Evolutionary conservation across 2,888 invertebrate genomes (phyloP).

Genomic region (Charanyca ferruginea): DNA sequence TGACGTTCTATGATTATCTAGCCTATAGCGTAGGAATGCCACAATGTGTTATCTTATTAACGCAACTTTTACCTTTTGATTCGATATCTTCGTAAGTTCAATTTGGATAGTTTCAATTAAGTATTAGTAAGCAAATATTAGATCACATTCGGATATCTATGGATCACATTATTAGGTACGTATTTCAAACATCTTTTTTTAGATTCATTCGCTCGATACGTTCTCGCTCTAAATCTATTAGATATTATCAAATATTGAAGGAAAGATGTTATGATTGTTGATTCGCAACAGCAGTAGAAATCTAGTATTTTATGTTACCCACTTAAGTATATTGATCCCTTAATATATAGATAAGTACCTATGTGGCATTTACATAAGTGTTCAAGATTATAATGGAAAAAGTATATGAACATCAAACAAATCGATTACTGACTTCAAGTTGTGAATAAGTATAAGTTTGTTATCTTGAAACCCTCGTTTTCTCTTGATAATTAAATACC

Average conservation of each 20-base stretch:
- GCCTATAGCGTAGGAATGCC: conserved; percentile 16
- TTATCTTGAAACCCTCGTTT: conserved; percentile 1
- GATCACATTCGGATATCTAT: too few relatives aligned
- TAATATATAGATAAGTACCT: background rate
- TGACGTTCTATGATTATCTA: conserved; percentile 36
- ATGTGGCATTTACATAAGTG: background rate
- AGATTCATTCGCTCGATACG: background rate
- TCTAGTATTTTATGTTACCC: background rate
- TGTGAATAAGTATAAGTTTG: background rate
- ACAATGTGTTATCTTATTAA: conserved; percentile 43
- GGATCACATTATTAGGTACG: too few relatives aligned
- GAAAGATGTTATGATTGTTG: background rate
- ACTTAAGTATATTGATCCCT: background rate
- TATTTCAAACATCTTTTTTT: background rate
- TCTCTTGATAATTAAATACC: conserved; percentile 3
- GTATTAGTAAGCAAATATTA: conserved; percentile 1
- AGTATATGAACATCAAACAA: background rate
- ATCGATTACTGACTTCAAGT: background rate
- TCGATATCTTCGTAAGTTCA: conserved; percentile 14
- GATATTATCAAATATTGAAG: background rate
- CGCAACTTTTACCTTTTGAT: conserved; percentile 46
- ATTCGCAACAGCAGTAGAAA: too few relatives aligned
- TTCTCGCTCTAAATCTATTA: background rate
- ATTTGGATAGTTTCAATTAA: conserved; percentile 15
- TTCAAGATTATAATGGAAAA: background rate